These are phyloP conservation scores for Rhinogobius similis DNA, from an alignment of 2,113 vertebrate genomes.

Conservation along the genomic window DNA sequence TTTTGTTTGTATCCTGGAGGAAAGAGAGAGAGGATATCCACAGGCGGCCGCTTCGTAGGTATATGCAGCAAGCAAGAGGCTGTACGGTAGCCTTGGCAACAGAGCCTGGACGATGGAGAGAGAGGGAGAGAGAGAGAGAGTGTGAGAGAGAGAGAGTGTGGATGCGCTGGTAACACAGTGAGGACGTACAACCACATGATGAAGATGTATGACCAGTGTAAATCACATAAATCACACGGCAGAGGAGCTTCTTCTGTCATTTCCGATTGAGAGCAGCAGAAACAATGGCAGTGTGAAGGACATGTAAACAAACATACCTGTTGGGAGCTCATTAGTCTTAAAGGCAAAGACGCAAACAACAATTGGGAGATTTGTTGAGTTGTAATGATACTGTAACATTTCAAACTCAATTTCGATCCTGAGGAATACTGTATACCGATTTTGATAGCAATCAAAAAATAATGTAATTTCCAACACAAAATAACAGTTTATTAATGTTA, in stretches of 20 bases:
- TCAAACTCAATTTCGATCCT: too few species aligned
- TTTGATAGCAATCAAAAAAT: too few species aligned
- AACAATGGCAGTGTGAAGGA: background rate
- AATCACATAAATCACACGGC: background rate
- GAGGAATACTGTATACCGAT: too few species aligned
- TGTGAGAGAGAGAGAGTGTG: slow-evolving; percentile 26
- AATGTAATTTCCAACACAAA: too few species aligned
- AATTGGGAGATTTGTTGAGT: background rate
- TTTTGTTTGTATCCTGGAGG: slow-evolving; percentile 73
- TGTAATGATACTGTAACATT: too few species aligned
- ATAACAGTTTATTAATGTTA: too few species aligned
- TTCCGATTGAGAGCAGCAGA: background rate
- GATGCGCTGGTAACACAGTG: slow-evolving; percentile 37
- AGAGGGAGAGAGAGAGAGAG: slow-evolving; percentile 36
- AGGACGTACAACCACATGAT: slow-evolving; percentile 26
- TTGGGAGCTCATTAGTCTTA: background rate
- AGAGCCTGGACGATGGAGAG: slow-evolving; percentile 68
- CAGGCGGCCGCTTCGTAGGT: slow-evolving; percentile 73
- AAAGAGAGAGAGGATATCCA: slow-evolving; percentile 58
- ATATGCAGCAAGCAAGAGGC: slow-evolving; percentile 78
- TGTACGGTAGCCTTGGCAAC: slow-evolving; percentile 78
- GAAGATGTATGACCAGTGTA: background rate
- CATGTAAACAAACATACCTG: background rate
- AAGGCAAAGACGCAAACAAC: background rate
- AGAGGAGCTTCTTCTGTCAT: background rate